Evolutionary conservation across 2,888 invertebrate species (phyloP).

Genomic region (Epistrophe grossulariae): DNA sequence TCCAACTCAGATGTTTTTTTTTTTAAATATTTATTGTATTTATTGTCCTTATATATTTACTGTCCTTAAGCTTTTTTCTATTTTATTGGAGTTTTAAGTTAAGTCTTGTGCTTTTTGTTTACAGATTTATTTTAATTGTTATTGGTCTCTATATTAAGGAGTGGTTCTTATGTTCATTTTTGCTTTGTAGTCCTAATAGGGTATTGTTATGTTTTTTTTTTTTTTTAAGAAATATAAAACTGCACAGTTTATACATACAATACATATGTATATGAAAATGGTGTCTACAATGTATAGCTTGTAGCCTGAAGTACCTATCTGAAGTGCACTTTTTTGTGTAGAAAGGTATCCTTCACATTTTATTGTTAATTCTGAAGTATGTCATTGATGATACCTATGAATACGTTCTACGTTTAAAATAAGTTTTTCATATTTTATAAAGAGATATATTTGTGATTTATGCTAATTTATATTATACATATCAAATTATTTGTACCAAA

Average conservation of each 20-base stretch:
- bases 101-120: not conserved
- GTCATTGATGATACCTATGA: not conserved
- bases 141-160: not conserved
- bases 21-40: slow-evolving; percentile 7
- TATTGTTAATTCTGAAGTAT: slow-evolving; percentile 1
- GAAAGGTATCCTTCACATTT: not conserved
- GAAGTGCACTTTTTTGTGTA: not conserved
- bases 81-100: not conserved
- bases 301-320: not conserved
- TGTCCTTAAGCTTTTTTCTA: slow-evolving; percentile 1
- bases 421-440: not conserved
- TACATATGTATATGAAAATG: too few species aligned
- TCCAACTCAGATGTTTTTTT: too few species aligned
- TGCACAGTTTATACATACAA: too few species aligned
- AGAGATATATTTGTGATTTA: not conserved
- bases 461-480: too few species aligned
- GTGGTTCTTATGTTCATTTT: not conserved
- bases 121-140: slow-evolving; percentile 18
- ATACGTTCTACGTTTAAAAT: not conserved
- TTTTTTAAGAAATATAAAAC: too few species aligned
- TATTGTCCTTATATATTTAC: too few species aligned
- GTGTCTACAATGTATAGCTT: too few species aligned
- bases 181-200: not conserved
- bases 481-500: too few species aligned
- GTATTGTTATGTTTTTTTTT: not conserved